These are phyloP conservation scores for Platorchestia sp. DNA, from an alignment of 1,140 invertebrate species.

Conservation along the genomic window DNA sequence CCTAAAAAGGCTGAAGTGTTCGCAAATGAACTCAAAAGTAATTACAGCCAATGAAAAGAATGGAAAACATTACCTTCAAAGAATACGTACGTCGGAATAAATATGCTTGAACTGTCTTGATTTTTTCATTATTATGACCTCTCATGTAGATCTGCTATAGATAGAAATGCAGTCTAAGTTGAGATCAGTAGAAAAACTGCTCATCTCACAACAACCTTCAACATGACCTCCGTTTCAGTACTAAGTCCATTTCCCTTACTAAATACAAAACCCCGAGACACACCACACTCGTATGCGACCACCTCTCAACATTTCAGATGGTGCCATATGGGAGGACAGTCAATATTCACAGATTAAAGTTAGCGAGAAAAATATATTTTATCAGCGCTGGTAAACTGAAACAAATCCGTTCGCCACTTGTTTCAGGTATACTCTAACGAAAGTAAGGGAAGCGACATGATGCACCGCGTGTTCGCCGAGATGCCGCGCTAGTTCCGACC, in stretches of 20 bases:
- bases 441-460: neutral
- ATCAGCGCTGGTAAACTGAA: neutral
- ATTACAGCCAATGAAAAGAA: no score
- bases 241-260: neutral
- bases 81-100: no score
- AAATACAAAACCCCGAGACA: neutral
- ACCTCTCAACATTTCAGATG: neutral
- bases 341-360: neutral
- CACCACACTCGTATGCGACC: neutral
- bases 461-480: neutral
- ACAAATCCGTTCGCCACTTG: neutral
- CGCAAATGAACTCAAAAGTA: no score
- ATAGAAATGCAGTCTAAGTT: neutral
- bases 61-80: no score
- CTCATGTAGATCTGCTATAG: no score
- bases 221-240: neutral
- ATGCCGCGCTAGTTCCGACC: neutral
- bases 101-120: no score
- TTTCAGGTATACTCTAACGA: neutral
- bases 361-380: no score
- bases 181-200: neutral
- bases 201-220: neutral
- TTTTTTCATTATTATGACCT: no score
- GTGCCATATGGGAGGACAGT: neutral
- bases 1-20: no score